A percentile compares a stretch with the other conserved stretches of the same genome.
Conservation (phyloP, 2,888 invertebrate species). For the Thymelicus lineola region DNA sequence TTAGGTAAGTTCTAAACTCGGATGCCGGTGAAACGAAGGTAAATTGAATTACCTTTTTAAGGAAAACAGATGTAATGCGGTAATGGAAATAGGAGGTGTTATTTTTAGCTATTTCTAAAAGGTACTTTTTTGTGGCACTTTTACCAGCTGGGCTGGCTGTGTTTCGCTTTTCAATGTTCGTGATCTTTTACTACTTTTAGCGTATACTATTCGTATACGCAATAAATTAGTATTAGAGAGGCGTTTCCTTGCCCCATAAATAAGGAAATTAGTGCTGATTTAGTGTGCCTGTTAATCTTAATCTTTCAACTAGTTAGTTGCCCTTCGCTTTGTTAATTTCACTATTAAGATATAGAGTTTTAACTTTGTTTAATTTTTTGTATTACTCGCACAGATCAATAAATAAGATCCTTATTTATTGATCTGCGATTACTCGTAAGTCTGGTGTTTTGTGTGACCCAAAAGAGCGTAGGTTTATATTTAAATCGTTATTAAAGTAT, state of each 20-base stretch:
- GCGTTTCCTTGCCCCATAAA: not conserved
- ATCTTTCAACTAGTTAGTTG: too few species aligned
- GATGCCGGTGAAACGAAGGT: constrained; percentile 39
- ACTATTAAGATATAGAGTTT: too few species aligned
- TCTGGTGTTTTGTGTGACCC: too few species aligned
- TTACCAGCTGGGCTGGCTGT: not conserved
- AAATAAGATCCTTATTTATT: too few species aligned
- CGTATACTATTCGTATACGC: not conserved
- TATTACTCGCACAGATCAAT: too few species aligned
- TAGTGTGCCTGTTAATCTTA: not conserved
- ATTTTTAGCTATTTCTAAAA: constrained; percentile 36
- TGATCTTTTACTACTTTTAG: not conserved
- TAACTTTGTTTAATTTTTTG: too few species aligned
- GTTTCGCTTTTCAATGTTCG: not conserved
- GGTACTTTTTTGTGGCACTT: not conserved
- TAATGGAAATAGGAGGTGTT: constrained; percentile 19
- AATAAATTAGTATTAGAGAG: not conserved
- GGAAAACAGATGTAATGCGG: constrained; percentile 11
- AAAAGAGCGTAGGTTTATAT: too few species aligned
- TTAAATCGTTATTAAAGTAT: too few species aligned
- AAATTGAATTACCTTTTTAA: constrained; percentile 41
- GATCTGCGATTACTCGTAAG: too few species aligned
- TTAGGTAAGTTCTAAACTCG: constrained; percentile 41
- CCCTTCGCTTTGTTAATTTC: too few species aligned
- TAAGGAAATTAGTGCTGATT: constrained; percentile 1